Evolutionary conservation across 2,113 vertebrate genomes (phyloP).

Genomic region (Hirundichthys speculiger): DNA sequence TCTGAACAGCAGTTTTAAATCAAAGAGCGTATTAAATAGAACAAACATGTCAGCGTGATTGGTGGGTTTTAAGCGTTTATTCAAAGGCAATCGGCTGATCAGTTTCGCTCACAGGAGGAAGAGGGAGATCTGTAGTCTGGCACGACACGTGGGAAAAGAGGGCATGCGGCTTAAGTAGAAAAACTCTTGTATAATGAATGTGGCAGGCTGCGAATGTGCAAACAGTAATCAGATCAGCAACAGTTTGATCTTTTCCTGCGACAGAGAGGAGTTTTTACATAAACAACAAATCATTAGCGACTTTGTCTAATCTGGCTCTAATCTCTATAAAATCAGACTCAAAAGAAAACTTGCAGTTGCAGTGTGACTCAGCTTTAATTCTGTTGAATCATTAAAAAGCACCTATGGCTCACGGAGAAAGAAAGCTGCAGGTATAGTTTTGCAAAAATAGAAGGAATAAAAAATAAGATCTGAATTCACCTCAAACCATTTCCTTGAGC

Average conservation of each 20-base stretch:
- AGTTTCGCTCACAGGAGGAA: conserved; percentile 34
- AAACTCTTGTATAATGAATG: conserved; percentile 62
- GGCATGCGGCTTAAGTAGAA: conserved; percentile 52
- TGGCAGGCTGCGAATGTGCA: conserved; percentile 54
- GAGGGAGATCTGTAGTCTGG: conserved; percentile 36
- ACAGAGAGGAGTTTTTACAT: conserved; percentile 36
- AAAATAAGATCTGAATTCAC: neutral
- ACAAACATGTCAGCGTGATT: conserved; percentile 7
- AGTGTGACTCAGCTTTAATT: neutral
- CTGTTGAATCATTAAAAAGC: conserved; percentile 1
- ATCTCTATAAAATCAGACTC: conserved; percentile 20
- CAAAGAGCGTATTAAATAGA: conserved; percentile 1
- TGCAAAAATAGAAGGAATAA: neutral
- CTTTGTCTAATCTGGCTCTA: conserved; percentile 26
- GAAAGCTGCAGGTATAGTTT: neutral
- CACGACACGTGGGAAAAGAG: conserved; percentile 68
- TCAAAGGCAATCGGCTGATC: conserved; percentile 14
- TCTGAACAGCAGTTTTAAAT: conserved; percentile 28
- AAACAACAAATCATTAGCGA: conserved; percentile 54
- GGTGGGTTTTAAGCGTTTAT: neutral
- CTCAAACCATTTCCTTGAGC: neutral
- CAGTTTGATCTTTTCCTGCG: conserved; percentile 53
- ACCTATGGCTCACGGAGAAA: neutral
- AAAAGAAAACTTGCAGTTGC: conserved; percentile 1
- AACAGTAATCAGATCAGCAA: conserved; percentile 65